phyloP scores from a whole-genome alignment of 2,888 invertebrate species.

The Oxytorus armatus region DNA sequence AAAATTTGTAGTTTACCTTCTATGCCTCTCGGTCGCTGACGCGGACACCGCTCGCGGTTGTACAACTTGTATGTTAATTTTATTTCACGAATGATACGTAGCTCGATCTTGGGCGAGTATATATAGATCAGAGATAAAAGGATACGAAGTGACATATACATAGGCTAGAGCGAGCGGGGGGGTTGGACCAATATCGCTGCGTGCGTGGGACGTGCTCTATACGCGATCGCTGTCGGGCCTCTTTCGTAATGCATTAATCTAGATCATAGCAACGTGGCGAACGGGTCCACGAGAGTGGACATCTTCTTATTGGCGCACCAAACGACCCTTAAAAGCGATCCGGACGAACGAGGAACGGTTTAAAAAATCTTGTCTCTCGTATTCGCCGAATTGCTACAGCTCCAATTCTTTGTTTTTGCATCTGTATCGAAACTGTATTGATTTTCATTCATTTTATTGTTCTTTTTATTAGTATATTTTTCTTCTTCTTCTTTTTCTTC shows the following conservation, averaged over 20 bases:
- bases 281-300: constrained; percentile 24
- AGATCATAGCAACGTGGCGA: constrained; percentile 77
- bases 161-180: constrained; percentile 1
- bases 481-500: too few species aligned
- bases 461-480: too few species aligned
- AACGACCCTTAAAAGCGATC: constrained; percentile 52
- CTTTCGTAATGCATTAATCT: constrained; percentile 78
- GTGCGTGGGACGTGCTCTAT: constrained; percentile 76
- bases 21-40: constrained; percentile 41
- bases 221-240: constrained; percentile 76
- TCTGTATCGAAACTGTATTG: too few species aligned
- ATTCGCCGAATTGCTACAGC: too few species aligned
- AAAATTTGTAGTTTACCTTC: constrained; percentile 45
- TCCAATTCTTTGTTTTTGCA: too few species aligned
- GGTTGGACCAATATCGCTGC: constrained; percentile 67
- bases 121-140: constrained; percentile 26
- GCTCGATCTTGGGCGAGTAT: constrained; percentile 42
- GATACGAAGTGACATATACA: constrained; percentile 21
- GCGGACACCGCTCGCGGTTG: constrained; percentile 29
- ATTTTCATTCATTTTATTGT: too few species aligned
- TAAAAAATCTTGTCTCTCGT: constrained; percentile 65
- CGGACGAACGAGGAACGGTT: constrained; percentile 42
- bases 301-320: constrained; percentile 75
- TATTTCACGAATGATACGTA: constrained; percentile 77
- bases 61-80: constrained; percentile 39